phyloP scores from a whole-genome alignment of 2,113 vertebrate genomes.

The Eira barbara region DNA sequence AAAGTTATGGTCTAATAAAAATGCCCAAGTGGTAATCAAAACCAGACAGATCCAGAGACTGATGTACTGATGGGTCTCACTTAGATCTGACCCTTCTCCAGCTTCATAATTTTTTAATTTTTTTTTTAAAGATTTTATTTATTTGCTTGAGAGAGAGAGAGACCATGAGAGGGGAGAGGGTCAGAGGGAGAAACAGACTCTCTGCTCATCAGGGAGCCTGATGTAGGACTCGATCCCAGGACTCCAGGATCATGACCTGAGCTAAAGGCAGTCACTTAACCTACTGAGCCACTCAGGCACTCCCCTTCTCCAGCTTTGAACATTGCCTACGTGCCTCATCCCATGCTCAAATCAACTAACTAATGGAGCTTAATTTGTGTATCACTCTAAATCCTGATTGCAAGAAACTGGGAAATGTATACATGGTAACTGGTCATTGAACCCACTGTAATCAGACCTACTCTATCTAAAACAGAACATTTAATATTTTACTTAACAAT shows the following conservation, averaged over 20 bases:
- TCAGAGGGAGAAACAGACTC: no score
- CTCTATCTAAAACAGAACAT: neutral
- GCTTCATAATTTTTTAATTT: no score
- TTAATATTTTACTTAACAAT: neutral
- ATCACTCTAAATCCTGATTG: neutral
- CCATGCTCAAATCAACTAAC: neutral
- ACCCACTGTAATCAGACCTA: neutral
- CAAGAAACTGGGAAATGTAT: neutral
- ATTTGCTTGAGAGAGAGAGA: no score
- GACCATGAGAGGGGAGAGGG: no score
- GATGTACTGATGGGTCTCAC: neutral
- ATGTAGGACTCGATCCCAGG: no score
- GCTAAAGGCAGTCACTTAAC: no score
- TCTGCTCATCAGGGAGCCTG: no score
- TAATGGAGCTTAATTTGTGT: neutral
- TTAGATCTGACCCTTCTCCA: neutral
- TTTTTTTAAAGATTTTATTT: no score
- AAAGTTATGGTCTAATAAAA: neutral
- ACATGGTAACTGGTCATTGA: neutral
- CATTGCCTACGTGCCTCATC: fast-evolving
- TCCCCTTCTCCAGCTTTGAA: neutral
- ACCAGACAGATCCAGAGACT: neutral
- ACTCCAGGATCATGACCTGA: no score
- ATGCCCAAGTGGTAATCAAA: neutral
- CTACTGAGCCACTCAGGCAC: no score